phyloP scores from a whole-genome alignment of 2,797 vertebrate species.

The Cirrhinus molitorella region DNA sequence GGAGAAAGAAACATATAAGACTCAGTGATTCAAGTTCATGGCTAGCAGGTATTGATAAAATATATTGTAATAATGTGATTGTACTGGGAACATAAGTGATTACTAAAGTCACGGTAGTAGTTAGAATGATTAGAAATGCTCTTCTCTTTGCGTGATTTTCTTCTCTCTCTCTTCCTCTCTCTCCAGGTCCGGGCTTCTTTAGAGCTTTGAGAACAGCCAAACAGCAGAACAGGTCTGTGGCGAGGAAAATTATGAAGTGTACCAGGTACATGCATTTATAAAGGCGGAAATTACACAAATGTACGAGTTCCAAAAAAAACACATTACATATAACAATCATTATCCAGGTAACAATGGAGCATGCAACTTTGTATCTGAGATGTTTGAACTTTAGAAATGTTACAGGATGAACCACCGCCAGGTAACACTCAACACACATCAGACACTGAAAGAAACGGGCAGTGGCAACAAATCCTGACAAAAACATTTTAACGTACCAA shows the following conservation, averaged over 20 bases:
- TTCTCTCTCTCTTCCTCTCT: constrained; percentile 16
- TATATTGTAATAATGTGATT: background rate
- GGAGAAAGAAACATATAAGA: no score
- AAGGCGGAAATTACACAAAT: background rate
- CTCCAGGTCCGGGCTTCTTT: constrained; percentile 30
- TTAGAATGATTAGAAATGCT: constrained; percentile 40
- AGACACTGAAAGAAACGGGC: constrained; percentile 36
- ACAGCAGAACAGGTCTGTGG: constrained; percentile 24
- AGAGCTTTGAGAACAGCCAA: constrained; percentile 32
- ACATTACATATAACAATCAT: constrained; percentile 1
- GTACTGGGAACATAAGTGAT: constrained; percentile 40
- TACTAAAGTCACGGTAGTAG: background rate
- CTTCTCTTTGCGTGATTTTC: constrained; percentile 44
- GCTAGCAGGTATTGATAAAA: background rate
- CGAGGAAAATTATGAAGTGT: constrained; percentile 10
- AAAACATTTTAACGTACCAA: background rate
- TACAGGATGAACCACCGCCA: constrained; percentile 55
- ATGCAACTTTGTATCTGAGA: constrained; percentile 53
- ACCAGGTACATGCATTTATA: background rate
- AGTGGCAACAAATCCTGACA: background rate
- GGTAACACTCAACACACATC: constrained; percentile 44
- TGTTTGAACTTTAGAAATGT: constrained; percentile 38
- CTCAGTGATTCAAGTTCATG: background rate
- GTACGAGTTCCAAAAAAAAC: background rate
- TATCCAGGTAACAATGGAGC: constrained; percentile 13